Base-by-base conservation (phyloP, 2,888 invertebrate genomes). In the Caenorhabditis sp. region DNA sequence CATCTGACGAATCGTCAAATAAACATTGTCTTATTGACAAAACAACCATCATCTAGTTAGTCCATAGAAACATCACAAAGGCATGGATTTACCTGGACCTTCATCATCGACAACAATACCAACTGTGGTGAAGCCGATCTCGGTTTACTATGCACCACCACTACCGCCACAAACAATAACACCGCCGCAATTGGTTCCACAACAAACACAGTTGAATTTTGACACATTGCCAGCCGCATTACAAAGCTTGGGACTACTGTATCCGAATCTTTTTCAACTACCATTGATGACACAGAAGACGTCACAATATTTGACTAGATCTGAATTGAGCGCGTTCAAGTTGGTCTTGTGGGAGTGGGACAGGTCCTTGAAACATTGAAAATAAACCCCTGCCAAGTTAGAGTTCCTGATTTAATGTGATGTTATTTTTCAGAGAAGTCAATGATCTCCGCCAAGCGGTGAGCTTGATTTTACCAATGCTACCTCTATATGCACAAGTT, bases 81-180 rank as follows among this genome's bases (percentile, higher is more conserved):
- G 19, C 8, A 74, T 74, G 73, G 73, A 74, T 63, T 58, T 74
- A 53, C 73, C 73, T 24, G 73, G 73, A 66, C 59, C 73, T 54
- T 74, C 73, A 14, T 36, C 51, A 14, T 43, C 49, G n/a, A 53
- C 73, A 6, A 66, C 65, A 50, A 62, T 17, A 17, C 43, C 43
- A 10, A 17, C 43, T 3, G 24, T 73, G 50, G 59, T 73, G 36
- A 64, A 61, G 14, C 60, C 62, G 1, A 12, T 67, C 31, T 57
- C 60, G 6, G 36, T 53, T 10, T 68, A 62, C 26, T 64, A 67
- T 31, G 31, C 55, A 21, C 19, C 63, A 17, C 67, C 72, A 14
- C 59, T 61, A n/a, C 62, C 72, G 12, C 72, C 72, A 27, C 23
- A 19, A 21, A n/a, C 57, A 3, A 51, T 63, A 31, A 57, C 57